Evolutionary conservation across 1,140 invertebrate genomes (phyloP).

Genomic region (Eriocheir sinensis): DNA sequence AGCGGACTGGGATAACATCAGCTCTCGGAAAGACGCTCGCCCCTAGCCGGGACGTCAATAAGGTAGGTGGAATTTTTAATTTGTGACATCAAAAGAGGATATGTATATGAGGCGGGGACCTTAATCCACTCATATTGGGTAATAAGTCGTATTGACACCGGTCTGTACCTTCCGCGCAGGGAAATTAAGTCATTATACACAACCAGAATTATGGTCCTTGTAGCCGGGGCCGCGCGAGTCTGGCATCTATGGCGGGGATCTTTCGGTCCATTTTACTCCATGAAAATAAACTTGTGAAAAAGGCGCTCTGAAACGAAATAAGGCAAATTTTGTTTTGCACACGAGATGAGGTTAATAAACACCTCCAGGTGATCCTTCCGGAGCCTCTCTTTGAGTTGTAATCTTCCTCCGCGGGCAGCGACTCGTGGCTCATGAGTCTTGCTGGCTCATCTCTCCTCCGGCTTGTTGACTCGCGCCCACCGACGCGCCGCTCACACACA

Average conservation of each 20-base stretch:
- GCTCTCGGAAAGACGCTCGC: not conserved
- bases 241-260: not conserved
- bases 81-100: slow-evolving; percentile 69
- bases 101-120: slow-evolving; percentile 58
- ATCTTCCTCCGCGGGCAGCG: not conserved
- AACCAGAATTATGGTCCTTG: not conserved
- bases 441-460: not conserved
- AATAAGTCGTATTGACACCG: slow-evolving; percentile 60
- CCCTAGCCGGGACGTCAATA: slow-evolving; percentile 54
- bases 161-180: slow-evolving; percentile 26
- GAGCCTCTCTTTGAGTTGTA: not conserved
- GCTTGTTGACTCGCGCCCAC: not conserved
- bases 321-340: slow-evolving; percentile 39
- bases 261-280: not conserved
- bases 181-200: slow-evolving; percentile 60
- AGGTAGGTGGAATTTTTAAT: slow-evolving; percentile 68
- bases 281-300: not conserved
- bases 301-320: not conserved
- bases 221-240: not conserved
- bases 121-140: slow-evolving; percentile 70
- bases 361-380: not conserved
- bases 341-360: slow-evolving; percentile 17
- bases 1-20: not conserved
- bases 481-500: not conserved
- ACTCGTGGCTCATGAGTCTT: not conserved